Base-by-base conservation (phyloP, 2,888 invertebrate species). In the Strigamia transsilvanica region DNA sequence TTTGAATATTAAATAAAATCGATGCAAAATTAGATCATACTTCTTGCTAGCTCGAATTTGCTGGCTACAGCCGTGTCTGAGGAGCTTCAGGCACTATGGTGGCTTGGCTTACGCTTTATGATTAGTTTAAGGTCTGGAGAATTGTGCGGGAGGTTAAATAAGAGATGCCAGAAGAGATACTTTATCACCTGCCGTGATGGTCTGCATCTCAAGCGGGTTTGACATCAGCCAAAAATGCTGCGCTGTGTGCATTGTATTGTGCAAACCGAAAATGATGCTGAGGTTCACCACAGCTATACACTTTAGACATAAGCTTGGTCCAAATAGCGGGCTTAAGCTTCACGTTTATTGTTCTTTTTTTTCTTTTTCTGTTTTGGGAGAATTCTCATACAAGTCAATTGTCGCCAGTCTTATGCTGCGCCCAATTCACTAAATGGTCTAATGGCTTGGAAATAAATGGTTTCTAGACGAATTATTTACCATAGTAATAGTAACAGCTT, bases 1-100 rank as follows among this genome's bases (percentile, higher is more conserved):
- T 56, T 56, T 56, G 5, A 56, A 56, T n/a, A 18, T n/a, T 56
- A 18, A 56, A 56, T 56, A 56, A 56, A 56, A 56, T 56, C 56
- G 56, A 56, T 56, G 56, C 46, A 6, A 56, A 56, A 56, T 21
- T 56, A 56, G 56, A 56, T 56, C 3, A 56, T 18, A 7, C 0
- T 18, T 18, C 6, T 15, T 18, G 56, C 38, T n/a, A 56, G n/a
- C n/a, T 18, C 18, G n/a, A 56, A 9, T 56, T 56, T 56, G 27
- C 27, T 27, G 18, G 18, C 9, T 18, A 18, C 18, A 15, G 7
- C 56, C 56, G n/a, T 56, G 56, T 18, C n/a, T 18, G 18, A 56
- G 2, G 9, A 56, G 56, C 56, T 9, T 6, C 4, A 56, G 56
- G 56, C 18, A 21, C 18, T 7, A 18, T 18, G 56, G 56, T 56